Conservation (phyloP, 2,113 vertebrate genomes). For the Pseudolaguvia tuberculata region DNA sequence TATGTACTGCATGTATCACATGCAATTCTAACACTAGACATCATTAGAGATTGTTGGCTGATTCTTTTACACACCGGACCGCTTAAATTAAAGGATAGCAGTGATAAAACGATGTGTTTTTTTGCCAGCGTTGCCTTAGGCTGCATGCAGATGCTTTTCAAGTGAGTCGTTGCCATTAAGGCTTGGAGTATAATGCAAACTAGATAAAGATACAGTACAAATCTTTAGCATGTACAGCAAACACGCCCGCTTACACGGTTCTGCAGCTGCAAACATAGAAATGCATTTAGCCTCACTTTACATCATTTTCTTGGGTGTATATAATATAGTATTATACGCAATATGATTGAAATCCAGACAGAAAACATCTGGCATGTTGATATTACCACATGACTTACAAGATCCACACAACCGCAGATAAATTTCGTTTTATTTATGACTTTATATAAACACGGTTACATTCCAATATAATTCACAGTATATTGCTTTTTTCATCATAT, state of each 20-base stretch:
- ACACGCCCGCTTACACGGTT: neutral
- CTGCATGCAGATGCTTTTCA: conserved; percentile 29
- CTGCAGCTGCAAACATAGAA: neutral
- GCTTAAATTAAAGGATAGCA: conserved; percentile 46
- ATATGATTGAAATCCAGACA: too few relatives aligned
- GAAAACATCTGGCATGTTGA: too few relatives aligned
- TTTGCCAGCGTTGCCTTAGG: neutral
- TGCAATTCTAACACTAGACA: neutral
- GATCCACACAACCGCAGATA: too few relatives aligned
- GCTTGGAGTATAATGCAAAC: conserved; percentile 3
- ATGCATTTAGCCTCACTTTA: neutral
- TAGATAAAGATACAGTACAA: conserved; percentile 11
- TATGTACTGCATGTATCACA: neutral
- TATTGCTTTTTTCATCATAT: too few relatives aligned
- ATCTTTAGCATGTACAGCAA: neutral
- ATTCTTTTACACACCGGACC: conserved; percentile 30
- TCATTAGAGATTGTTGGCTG: neutral
- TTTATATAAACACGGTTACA: too few relatives aligned
- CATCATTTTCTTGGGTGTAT: neutral
- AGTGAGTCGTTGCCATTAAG: conserved; percentile 16
- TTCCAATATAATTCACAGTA: too few relatives aligned
- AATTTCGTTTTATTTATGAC: too few relatives aligned
- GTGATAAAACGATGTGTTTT: conserved; percentile 12
- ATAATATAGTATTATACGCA: too few relatives aligned
- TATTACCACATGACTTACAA: too few relatives aligned